phyloP scores from a whole-genome alignment of 2,797 vertebrate genomes.

The Bryconaethiops microstoma region DNA sequence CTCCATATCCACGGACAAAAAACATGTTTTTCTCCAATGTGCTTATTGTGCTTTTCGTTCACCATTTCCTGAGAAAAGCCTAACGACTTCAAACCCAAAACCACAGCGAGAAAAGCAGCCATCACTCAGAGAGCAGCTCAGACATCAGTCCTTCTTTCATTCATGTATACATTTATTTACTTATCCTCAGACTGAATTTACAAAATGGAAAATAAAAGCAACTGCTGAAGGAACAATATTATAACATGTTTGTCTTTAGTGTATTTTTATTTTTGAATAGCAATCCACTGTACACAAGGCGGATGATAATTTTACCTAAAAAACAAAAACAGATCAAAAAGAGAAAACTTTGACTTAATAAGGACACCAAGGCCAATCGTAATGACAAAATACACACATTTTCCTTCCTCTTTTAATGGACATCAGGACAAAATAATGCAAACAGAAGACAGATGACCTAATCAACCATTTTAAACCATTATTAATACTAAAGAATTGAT shows the following conservation, averaged over 20 bases:
- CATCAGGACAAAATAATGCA: slow-evolving; percentile 13
- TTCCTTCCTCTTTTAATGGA: slow-evolving; percentile 7
- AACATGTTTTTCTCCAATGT: too few species aligned
- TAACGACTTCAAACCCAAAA: too few species aligned
- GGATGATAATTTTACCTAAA: slow-evolving; percentile 64
- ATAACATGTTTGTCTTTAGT: slow-evolving; percentile 75
- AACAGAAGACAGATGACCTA: slow-evolving; percentile 11
- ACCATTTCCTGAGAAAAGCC: too few species aligned
- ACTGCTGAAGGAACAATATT: slow-evolving; percentile 82
- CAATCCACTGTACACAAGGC: slow-evolving; percentile 74
- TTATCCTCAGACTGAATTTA: slow-evolving; percentile 84
- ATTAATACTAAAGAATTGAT: neutral
- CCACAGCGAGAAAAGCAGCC: too few species aligned
- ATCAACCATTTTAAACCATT: neutral
- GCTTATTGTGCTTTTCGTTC: too few species aligned
- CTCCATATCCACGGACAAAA: too few species aligned
- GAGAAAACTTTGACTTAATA: slow-evolving; percentile 59
- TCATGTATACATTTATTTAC: slow-evolving; percentile 71
- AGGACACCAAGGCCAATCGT: slow-evolving; percentile 49
- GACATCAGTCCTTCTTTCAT: slow-evolving; percentile 68
- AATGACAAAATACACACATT: slow-evolving; percentile 24
- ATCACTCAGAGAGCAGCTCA: slow-evolving; percentile 79
- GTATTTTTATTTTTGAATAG: slow-evolving; percentile 61
- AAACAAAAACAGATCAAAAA: slow-evolving; percentile 60
- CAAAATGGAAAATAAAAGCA: slow-evolving; percentile 83